These are phyloP conservation scores for Ellobius talpinus DNA, from an alignment of 2,113 vertebrate species.

Conservation along the genomic window DNA sequence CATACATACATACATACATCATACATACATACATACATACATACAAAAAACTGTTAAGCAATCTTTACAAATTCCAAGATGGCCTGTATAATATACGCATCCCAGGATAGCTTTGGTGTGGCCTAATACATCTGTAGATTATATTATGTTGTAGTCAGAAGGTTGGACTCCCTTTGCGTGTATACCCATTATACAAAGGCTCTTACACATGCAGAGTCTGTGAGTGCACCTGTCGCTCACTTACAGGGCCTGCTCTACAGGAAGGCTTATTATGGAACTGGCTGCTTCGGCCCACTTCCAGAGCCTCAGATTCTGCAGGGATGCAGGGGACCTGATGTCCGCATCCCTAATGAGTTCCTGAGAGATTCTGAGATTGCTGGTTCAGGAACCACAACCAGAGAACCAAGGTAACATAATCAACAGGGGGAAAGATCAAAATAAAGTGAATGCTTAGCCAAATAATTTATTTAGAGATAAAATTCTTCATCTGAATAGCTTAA, in stretches of 20 bases:
- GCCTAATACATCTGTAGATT: too few species aligned
- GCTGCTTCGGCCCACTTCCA: neutral
- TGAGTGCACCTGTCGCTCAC: neutral
- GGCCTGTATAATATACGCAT: neutral
- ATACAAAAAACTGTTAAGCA: neutral
- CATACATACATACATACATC: too few species aligned
- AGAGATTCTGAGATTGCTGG: neutral
- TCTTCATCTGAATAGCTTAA: neutral
- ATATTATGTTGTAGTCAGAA: too few species aligned
- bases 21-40: neutral
- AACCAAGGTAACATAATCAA: neutral
- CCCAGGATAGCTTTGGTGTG: neutral
- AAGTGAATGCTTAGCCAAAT: neutral
- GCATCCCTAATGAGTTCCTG: neutral
- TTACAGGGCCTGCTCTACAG: neutral
- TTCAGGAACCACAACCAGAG: neutral
- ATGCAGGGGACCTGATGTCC: neutral
- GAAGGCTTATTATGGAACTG: neutral
- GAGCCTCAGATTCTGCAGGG: neutral
- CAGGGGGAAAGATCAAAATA: neutral
- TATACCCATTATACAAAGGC: neutral
- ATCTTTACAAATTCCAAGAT: conserved; percentile 45
- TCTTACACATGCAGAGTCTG: neutral
- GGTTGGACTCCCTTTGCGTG: neutral
- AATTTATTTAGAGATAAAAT: neutral